phyloP scores from a whole-genome alignment of 2,888 invertebrate species.

The Chironomus tentans region DNA sequence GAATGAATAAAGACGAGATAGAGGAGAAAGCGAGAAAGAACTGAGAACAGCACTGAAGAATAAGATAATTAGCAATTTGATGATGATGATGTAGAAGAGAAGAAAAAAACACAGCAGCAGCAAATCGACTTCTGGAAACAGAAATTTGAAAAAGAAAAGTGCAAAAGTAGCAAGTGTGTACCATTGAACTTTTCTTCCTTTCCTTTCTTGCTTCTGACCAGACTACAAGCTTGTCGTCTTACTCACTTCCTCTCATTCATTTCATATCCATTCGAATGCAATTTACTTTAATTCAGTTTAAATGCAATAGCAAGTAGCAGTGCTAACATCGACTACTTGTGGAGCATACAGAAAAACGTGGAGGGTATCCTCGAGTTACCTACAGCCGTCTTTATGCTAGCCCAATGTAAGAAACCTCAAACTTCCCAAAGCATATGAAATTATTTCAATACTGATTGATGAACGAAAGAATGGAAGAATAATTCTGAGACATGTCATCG shows the following conservation, averaged over 20 bases:
- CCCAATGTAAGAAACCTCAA: no score
- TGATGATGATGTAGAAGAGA: neutral
- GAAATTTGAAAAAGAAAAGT: neutral
- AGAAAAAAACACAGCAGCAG: slow-evolving; percentile 8
- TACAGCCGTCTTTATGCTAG: no score
- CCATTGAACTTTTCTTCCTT: neutral
- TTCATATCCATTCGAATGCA: neutral
- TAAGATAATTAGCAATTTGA: slow-evolving; percentile 24
- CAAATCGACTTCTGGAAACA: slow-evolving; percentile 4
- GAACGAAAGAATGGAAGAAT: no score
- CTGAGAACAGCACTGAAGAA: slow-evolving; percentile 1
- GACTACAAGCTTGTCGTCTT: neutral
- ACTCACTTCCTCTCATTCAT: neutral
- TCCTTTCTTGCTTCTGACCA: neutral
- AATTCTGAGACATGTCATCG: no score
- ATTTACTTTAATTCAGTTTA: neutral
- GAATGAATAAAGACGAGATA: neutral
- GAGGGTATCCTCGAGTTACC: no score
- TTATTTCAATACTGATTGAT: no score
- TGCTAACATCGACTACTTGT: no score
- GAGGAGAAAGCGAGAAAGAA: neutral
- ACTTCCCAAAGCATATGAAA: no score
- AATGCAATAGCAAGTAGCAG: neutral
- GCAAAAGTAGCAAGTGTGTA: neutral
- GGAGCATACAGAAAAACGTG: no score